Evolutionary conservation across 2,113 vertebrate species (phyloP), one percentile per base, ranked within the genome.

Genomic region (Xerus inauris): DNA sequence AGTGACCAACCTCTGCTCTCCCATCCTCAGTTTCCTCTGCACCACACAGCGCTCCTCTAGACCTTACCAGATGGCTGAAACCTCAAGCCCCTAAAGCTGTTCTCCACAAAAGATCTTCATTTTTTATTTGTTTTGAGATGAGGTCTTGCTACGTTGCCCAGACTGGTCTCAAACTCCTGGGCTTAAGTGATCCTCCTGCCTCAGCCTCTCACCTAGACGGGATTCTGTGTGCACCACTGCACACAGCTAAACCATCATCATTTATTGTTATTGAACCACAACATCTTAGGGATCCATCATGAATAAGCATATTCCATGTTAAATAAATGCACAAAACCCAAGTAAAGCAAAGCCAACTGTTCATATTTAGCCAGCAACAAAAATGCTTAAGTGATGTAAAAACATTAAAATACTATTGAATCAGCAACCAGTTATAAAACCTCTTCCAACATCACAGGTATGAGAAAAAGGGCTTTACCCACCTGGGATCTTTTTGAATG

Each of bases 401-500:
- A 84, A 26, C 87, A 72, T 80, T 90, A 64, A 35, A 94, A 93
- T 94, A 57, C 59, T 8, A 26, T 10, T 62, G 24, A 62, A 62
- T 28, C 24, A 0, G 0, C 24, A 30, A 7, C 16, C 22, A 10
- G 77, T 47, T 11, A 49, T 51, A 57, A 67, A 97, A 54, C 59
- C 84, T 79, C 91, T 5, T 51, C 1, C 5, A 0, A 96, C 40
- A 95, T 76, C 95, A 96, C 9, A 95, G 86, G 94, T 71, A 32
- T 87, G 57, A 83, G 98, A 87, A 97, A 22, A 92, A 98, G 97
- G 62, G 20, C 96, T 97, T 96, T 91, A 98, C 99, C 99, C 98
- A 99, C 99, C 99, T 99, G 98, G 99, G 99, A 98, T 99, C 99
- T 98, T 99, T 99, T 98, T 99, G 99, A 98, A 99, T 99, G 96